These are phyloP conservation scores for Boloria selene DNA, from an alignment of 2,888 invertebrate genomes.

Conservation along the genomic window DNA sequence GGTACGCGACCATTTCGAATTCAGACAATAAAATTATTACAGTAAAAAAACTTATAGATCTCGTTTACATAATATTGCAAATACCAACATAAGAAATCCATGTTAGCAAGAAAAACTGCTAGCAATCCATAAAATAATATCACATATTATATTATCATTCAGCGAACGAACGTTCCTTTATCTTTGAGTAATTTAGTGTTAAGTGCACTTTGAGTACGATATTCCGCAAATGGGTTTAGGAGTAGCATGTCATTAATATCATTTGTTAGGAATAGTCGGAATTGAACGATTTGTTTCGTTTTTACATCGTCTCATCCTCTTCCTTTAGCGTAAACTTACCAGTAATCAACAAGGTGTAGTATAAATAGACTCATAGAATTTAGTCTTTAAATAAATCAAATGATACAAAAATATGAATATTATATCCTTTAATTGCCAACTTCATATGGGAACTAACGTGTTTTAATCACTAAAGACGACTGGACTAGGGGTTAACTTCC, in stretches of 20 bases:
- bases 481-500: too few species aligned
- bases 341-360: too few species aligned
- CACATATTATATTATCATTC: conserved; percentile 52
- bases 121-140: conserved; percentile 54
- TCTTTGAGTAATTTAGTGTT: conserved; percentile 43
- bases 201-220: conserved; percentile 35
- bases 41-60: neutral
- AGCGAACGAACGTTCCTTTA: conserved; percentile 38
- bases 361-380: too few species aligned
- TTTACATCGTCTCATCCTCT: conserved; percentile 4
- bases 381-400: too few species aligned
- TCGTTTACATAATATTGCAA: conserved; percentile 21
- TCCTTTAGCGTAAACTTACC: neutral
- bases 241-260: conserved; percentile 67
- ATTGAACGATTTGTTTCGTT: conserved; percentile 71
- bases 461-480: too few species aligned
- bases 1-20: too few species aligned
- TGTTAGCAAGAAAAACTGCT: conserved; percentile 43
- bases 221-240: conserved; percentile 44
- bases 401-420: too few species aligned
- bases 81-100: conserved; percentile 44
- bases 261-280: conserved; percentile 72
- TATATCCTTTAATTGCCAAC: too few species aligned
- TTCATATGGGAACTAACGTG: too few species aligned
- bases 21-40: too few species aligned